Base-by-base conservation (phyloP, 2,797 vertebrate genomes). In the Streptopelia turtur region DNA sequence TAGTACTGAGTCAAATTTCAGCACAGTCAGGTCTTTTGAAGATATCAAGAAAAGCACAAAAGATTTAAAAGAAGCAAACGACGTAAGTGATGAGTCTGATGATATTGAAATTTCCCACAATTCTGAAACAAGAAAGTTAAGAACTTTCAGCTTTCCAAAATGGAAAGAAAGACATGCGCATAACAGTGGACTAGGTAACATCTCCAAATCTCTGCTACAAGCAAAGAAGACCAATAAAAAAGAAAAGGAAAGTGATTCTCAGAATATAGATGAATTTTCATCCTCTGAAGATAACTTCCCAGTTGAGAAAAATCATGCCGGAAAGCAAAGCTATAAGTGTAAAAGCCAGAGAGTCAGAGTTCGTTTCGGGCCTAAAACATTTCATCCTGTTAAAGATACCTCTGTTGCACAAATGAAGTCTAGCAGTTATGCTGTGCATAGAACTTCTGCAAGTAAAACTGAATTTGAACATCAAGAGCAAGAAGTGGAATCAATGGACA, bases 11-110 rank as follows among this genome's bases (percentile, higher is more conserved):
- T 72, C 83, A 69, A 57, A 92, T 94, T 96, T 94, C 77, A 93
- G 78, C 68, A 55, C 55, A 61, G 75, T 64, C 64, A 7, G 30
- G 49, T 49, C 84, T 90, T 81, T 60, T 80, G 61, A 90, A 71
- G 66, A 84, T 7, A 24, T 59, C 12, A 85, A 71, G 70, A 97
- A 93, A 33, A 43, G 76, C 41, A 78, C 70, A 94, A 87, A 72
- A n/a, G 79, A 92, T 95, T 87, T 77, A 78, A 92, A 97, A 94
- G 89, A 47, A 41, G 17, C 70, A 66, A 95, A 97, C 1, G 95
- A 96, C 45, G 23, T 98, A 96, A 99, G 98, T 21, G 98, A 99
- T 83, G 99, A 99, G 87, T 99, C 99, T 23, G 99, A 99, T 87
- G 99, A 99, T 96, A 96, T 99, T 68, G 98, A 98, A 50, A 88